Evolutionary conservation across 2,113 vertebrate species (phyloP), one percentile per base, ranked within the genome.

Genomic region (Halichoerus grypus): DNA sequence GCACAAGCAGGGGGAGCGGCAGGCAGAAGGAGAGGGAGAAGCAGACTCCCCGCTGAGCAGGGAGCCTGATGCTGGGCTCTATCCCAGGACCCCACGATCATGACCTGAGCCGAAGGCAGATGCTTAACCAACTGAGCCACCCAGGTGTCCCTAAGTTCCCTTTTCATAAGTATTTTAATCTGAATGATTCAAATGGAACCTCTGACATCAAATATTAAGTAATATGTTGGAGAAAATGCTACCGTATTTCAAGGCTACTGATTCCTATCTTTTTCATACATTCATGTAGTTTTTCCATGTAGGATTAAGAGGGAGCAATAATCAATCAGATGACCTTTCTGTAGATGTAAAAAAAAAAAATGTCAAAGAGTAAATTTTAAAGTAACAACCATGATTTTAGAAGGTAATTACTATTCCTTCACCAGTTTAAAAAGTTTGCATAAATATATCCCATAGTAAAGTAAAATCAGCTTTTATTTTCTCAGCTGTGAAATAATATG

Each of bases 401-500:
- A 86, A 94, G n/a, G 7, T 53, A 97, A 88, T 91, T 93, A 87
- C 14, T 74, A 83, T 87, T 57, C 1, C 36, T 91, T 91, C 28
- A 61, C 15, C 86, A 21, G 49, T 19, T 84, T 91, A 82, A 95
- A 94, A 94, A 69, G 18, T 59, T 95, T 33, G 84, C 4, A 82
- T 36, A 59, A 81, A 42, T 81, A 18, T 76, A 93, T 71, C 11
- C 31, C 49, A 85, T 16, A 83, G 36, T 67, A 83, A 80, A 94
- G 13, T 84, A 79, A 94, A 83, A 87, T 61, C 89, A 86, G 13
- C 36, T 94, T 94, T 69, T 80, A 51, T 81, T 97, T 94, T 88
- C 55, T 96, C 90, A 96, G 69, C 61, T 90, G 67, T 95, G 57
- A 96, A 97, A 89, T 69, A 80, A 69, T 92, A 90, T 92, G 88